Evolutionary conservation across 2,888 invertebrate species (phyloP).

Genomic region (Silvanus unidentatus): DNA sequence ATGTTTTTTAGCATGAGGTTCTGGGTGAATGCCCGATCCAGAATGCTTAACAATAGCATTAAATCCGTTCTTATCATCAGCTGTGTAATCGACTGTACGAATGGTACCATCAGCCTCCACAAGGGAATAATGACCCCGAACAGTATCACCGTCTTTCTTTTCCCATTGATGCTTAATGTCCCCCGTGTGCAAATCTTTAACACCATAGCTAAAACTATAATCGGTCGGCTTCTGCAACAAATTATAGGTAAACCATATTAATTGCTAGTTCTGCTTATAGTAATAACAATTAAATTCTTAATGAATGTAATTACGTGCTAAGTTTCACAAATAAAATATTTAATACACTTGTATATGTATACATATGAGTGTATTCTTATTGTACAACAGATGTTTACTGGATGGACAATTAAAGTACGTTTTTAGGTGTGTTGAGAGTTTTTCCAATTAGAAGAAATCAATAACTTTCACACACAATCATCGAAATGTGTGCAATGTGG

Average conservation of each 20-base stretch:
- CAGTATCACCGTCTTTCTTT: constrained; percentile 55
- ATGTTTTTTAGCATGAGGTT: constrained; percentile 8
- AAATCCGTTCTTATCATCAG: constrained; percentile 54
- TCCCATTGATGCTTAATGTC: constrained; percentile 60
- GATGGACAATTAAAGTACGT: constrained; percentile 2
- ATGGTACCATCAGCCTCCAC: constrained; percentile 62
- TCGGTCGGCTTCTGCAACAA: constrained; percentile 51
- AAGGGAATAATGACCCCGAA: constrained; percentile 61
- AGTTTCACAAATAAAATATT: background rate
- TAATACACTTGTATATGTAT: too few relatives aligned
- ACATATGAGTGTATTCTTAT: too few relatives aligned
- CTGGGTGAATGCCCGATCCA: constrained; percentile 44
- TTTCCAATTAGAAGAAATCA: constrained; percentile 10
- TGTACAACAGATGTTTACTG: constrained; percentile 1
- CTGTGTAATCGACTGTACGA: constrained; percentile 56
- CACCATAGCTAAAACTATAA: constrained; percentile 59
- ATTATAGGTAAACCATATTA: too few relatives aligned
- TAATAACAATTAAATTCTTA: constrained; percentile 1
- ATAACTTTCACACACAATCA: constrained; percentile 9
- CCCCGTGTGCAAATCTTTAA: constrained; percentile 55
- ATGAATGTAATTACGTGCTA: background rate
- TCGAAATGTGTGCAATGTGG: background rate
- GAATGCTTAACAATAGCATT: constrained; percentile 54
- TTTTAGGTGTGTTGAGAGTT: constrained; percentile 4
- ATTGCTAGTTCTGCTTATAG: background rate